These are phyloP conservation scores for Siderastrea radians DNA, from an alignment of 92 coral and sea anemone species.

Conservation along the genomic window DNA sequence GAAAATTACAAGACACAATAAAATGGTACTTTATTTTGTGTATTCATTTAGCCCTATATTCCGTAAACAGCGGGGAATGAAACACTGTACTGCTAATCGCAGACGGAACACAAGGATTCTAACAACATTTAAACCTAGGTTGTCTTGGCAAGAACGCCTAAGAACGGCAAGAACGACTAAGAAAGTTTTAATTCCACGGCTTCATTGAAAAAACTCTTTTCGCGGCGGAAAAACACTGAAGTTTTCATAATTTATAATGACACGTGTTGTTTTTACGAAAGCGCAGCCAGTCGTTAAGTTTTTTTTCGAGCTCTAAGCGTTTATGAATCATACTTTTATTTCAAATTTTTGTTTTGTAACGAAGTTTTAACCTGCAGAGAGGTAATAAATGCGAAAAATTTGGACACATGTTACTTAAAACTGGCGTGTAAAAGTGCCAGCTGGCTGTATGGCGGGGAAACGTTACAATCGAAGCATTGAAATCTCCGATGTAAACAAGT, in stretches of 20 bases:
- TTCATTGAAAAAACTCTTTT: background rate
- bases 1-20: background rate
- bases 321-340: background rate
- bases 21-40: constrained; percentile 26
- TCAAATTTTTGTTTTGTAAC: background rate
- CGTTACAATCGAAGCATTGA: constrained; percentile 1
- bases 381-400: background rate
- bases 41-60: background rate
- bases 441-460: constrained; percentile 42
- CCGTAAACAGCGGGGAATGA: constrained; percentile 6
- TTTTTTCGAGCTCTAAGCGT: background rate
- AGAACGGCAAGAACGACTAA: background rate
- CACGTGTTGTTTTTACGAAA: constrained; percentile 10
- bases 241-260: background rate
- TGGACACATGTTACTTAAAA: constrained; percentile 1
- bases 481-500: constrained; percentile 11
- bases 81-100: background rate
- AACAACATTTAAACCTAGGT: background rate
- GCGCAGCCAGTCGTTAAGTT: background rate
- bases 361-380: background rate
- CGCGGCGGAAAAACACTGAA: background rate
- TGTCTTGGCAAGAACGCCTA: background rate
- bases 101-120: background rate
- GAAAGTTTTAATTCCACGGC: background rate
- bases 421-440: constrained; percentile 3